phyloP scores from a whole-genome alignment of 1,140 invertebrate species.

The Coptotermes formosanus region DNA sequence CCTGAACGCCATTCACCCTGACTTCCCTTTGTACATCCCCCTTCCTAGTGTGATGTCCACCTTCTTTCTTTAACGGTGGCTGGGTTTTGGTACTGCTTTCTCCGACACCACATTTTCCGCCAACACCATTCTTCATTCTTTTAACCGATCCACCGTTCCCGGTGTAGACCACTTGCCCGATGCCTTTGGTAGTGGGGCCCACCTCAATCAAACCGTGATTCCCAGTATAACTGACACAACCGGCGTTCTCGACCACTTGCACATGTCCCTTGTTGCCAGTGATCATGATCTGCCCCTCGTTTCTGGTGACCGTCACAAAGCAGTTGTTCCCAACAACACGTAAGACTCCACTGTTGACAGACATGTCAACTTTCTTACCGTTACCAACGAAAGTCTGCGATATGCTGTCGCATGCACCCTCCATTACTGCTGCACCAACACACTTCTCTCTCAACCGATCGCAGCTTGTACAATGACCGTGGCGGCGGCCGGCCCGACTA shows the following conservation, averaged over 20 bases:
- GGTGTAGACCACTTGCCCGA: neutral
- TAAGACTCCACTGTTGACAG: neutral
- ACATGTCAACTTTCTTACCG: neutral
- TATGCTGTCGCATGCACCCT: neutral
- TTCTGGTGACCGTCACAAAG: neutral
- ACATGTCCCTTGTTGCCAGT: neutral
- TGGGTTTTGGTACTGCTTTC: too few species aligned
- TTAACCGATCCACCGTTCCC: neutral
- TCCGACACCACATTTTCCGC: neutral
- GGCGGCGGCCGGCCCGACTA: neutral
- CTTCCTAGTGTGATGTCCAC: neutral
- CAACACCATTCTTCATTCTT: neutral
- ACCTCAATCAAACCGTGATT: constrained; percentile 13
- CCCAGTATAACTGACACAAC: neutral
- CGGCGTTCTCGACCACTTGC: neutral
- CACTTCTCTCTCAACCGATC: neutral
- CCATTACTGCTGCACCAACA: too few species aligned
- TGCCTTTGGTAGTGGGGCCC: neutral
- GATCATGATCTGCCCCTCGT: constrained; percentile 5
- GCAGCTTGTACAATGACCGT: neutral
- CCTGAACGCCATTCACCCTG: neutral
- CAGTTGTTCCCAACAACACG: neutral
- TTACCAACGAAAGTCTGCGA: neutral
- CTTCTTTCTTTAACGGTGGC: neutral
- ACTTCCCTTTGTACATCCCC: neutral